A percentile compares a stretch with the other conserved stretches of the same genome.
phyloP scores from a whole-genome alignment of 2,113 vertebrate genomes.

The Ceyx cyanopectus region DNA sequence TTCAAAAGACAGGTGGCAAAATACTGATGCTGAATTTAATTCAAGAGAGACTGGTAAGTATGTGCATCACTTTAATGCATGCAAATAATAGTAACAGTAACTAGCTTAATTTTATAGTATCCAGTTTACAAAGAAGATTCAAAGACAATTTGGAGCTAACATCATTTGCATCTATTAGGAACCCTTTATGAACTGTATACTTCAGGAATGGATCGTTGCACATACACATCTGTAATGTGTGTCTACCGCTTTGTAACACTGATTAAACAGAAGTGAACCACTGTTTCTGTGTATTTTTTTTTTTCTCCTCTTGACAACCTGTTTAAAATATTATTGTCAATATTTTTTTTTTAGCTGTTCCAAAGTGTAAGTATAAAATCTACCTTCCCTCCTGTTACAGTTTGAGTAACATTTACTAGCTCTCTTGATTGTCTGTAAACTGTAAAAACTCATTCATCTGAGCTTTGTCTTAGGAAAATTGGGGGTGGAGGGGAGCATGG shows the following conservation, averaged over 20 bases:
- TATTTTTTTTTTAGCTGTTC: neutral
- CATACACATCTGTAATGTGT: neutral
- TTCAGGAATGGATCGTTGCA: neutral
- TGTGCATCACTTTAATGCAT: conserved; percentile 55
- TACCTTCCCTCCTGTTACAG: neutral
- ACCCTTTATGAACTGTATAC: neutral
- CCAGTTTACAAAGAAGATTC: conserved; percentile 35
- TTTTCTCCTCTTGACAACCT: neutral
- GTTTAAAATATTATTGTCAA: neutral
- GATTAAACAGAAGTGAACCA: conserved; percentile 58
- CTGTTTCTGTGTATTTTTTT: neutral
- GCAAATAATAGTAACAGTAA: conserved; percentile 30
- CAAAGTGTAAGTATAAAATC: neutral
- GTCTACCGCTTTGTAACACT: neutral
- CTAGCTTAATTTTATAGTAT: conserved; percentile 51
- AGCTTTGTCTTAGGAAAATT: neutral
- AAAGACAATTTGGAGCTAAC: neutral
- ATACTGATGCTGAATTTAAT: conserved; percentile 17
- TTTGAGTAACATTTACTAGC: neutral
- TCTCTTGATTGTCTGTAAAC: neutral
- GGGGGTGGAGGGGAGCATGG: too few species aligned
- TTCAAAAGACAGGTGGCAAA: conserved; percentile 49
- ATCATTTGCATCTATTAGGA: neutral
- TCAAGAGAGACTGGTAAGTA: conserved; percentile 59
- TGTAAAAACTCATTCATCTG: neutral